Conservation (phyloP, 2,113 vertebrate genomes). For the Smithornis capensis region DNA sequence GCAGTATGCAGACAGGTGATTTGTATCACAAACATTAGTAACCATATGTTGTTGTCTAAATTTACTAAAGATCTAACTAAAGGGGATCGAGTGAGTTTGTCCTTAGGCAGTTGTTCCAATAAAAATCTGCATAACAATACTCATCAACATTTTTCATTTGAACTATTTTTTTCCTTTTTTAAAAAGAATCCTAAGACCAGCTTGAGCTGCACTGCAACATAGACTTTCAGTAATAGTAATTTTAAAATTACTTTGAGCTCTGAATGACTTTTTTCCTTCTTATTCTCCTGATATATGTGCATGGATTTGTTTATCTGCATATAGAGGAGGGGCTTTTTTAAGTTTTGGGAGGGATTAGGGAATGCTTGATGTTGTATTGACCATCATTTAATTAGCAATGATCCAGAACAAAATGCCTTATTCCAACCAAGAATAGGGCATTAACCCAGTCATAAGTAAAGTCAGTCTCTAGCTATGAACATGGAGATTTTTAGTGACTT, state of each 20-base stretch:
- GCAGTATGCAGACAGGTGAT: not conserved
- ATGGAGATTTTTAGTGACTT: not conserved
- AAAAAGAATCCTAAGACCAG: not conserved
- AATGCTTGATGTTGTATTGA: not conserved
- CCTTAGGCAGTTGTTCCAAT: not conserved
- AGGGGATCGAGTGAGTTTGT: not conserved
- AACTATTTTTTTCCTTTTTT: not conserved
- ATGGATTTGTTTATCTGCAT: not conserved
- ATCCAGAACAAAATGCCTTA: not conserved
- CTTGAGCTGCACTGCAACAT: not conserved
- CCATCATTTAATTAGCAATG: not conserved
- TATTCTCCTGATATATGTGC: not conserved
- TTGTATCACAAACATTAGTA: not conserved
- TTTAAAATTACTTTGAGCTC: not conserved
- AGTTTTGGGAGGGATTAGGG: not conserved
- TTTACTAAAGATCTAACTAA: not conserved
- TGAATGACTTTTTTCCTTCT: not conserved
- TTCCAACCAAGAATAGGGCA: not conserved
- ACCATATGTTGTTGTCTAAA: not conserved
- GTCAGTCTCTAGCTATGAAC: not conserved
- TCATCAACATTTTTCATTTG: not conserved
- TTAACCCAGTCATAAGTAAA: not conserved
- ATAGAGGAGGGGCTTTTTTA: not conserved
- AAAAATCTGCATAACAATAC: not conserved
- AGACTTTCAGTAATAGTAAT: not conserved